Evolutionary conservation across 1,140 invertebrate genomes (phyloP), one percentile per base, ranked within the genome.

Genomic region (Eciton burchellii): DNA sequence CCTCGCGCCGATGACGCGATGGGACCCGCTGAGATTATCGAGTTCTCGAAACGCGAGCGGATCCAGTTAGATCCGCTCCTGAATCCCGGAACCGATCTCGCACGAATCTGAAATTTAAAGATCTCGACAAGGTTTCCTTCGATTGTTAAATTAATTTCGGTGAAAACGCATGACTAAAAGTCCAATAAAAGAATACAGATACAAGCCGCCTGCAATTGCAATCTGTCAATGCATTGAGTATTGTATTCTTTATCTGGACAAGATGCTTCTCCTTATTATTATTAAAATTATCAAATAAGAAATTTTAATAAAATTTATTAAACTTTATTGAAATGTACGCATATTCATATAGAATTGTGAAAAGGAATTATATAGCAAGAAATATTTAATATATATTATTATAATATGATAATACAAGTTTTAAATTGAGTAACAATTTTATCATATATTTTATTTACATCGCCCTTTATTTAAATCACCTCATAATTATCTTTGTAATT

Each of bases 1-100:
- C 76, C 82, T 87, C 87, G 85, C 79, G 84, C 57, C 86, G 82
- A 87, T 88, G 86, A 88, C 71, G 72, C 45, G 59, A 14, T n/a
- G 41, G 54, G 19, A 26, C 68, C 62, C 81, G 16, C 70, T 26
- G 68, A 87, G 84, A 87, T 87, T 87, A 84, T 86, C 86, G 63
- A 87, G 35, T 83, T 86, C 41, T 47, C 47, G 66, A 62, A 49
- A 57, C 56, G 43, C 60, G 63, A 60, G 60, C 45, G 66, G 47
- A 74, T 71, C 16, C 49, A 29, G 73, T 19, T 52, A 43, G 54
- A 62, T 76, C 63, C 57, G 70, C 19, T 21, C 11, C 68, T 73
- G 54, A 72, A 72, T 62, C 29, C 14, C 54, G 49, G 35, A 79
- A 68, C 8, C 26, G 56, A 81, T 72, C 43, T 47, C 45, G 14